Evolutionary conservation across 2,888 invertebrate species (phyloP).

Genomic region (Alcis repandata): DNA sequence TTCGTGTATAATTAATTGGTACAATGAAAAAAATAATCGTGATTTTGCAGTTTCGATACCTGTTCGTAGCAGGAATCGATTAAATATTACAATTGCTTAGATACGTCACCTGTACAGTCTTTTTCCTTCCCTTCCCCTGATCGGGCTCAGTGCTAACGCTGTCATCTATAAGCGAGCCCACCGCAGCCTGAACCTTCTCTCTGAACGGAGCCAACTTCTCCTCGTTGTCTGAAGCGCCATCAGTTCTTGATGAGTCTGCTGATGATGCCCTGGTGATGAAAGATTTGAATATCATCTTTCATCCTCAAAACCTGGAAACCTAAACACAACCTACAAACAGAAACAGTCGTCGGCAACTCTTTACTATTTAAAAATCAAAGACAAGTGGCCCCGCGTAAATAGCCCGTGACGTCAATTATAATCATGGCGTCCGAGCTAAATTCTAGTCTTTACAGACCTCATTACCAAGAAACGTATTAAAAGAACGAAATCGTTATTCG

Average conservation of each 20-base stretch:
- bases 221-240: conserved; percentile 86
- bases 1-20: too few relatives aligned
- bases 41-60: too few relatives aligned
- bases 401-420: too few relatives aligned
- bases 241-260: conserved; percentile 81
- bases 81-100: not conserved
- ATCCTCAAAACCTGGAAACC: too few relatives aligned
- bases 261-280: conserved; percentile 65
- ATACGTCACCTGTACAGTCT: conserved; percentile 88
- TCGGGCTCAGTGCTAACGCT: conserved; percentile 90
- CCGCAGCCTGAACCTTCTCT: conserved; percentile 85
- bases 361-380: too few relatives aligned
- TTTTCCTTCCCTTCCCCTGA: conserved; percentile 90
- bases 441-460: not conserved
- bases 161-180: conserved; percentile 87
- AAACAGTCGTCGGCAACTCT: too few relatives aligned
- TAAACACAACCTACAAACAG: too few relatives aligned
- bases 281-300: not conserved
- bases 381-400: too few relatives aligned
- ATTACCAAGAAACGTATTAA: not conserved
- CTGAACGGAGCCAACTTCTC: conserved; percentile 88
- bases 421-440: not conserved
- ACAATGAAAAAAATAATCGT: too few relatives aligned
- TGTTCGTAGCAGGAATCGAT: too few relatives aligned
- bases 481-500: not conserved